Percentiles rank a stretch among this genome's conserved stretches.
Evolutionary conservation across 2,113 vertebrate species (phyloP).

Genomic region (Psettodes erumei): DNA sequence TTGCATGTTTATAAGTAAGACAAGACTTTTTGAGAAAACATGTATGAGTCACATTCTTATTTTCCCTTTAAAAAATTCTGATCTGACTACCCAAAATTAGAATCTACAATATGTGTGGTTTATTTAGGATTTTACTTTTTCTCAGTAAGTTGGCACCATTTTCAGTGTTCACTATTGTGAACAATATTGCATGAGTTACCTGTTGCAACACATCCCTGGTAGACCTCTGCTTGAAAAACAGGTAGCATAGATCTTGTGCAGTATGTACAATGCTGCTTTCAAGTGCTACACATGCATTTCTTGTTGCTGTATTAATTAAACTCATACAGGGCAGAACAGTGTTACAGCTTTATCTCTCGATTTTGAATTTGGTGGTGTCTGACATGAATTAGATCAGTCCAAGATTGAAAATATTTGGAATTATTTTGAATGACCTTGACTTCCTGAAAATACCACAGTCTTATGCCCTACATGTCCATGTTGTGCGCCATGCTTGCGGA

Average conservation of each 20-base stretch:
- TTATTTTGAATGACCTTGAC: not conserved
- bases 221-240: not conserved
- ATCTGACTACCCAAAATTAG: not conserved
- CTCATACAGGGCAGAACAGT: not conserved
- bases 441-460: not conserved
- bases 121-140: not conserved
- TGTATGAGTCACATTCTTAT: no score
- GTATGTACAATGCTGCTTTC: not conserved
- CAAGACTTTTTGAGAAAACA: no score
- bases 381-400: not conserved
- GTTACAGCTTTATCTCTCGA: not conserved
- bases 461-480: slow-evolving; percentile 2
- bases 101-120: not conserved
- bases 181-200: not conserved
- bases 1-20: not conserved
- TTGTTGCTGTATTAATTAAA: not conserved
- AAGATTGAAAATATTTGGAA: not conserved
- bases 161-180: not conserved
- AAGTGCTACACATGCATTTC: not conserved
- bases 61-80: no score
- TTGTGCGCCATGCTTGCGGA: not conserved
- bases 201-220: not conserved
- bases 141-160: not conserved
- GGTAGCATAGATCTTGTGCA: not conserved
- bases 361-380: not conserved